Percentiles rank a stretch among this genome's conserved stretches.
Evolutionary conservation across 1,140 invertebrate genomes (phyloP).

Genomic region (Nixonia krombeini): DNA sequence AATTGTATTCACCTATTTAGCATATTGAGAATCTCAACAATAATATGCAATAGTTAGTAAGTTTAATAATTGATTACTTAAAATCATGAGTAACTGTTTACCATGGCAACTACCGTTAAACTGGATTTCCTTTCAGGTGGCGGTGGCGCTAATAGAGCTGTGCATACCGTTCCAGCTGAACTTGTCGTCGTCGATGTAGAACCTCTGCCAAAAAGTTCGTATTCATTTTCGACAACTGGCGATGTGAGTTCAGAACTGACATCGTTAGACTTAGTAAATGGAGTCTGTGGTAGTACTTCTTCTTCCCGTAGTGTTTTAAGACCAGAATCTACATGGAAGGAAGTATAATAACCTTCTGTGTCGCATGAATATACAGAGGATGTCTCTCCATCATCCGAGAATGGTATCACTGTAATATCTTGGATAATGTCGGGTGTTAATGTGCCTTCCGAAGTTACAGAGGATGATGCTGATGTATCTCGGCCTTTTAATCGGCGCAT

Average conservation of each 20-base stretch:
- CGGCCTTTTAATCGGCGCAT: slow-evolving; percentile 59
- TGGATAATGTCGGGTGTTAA: slow-evolving; percentile 83
- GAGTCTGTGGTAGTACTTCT: slow-evolving; percentile 70
- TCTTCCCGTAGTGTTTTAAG: slow-evolving; percentile 88
- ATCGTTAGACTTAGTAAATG: slow-evolving; percentile 59
- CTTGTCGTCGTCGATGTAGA: slow-evolving; percentile 91
- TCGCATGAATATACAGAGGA: slow-evolving; percentile 96
- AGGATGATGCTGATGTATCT: slow-evolving; percentile 85
- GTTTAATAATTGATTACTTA: too few relatives aligned
- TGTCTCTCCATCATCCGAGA: slow-evolving; percentile 88
- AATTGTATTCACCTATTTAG: too few relatives aligned
- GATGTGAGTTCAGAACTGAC: slow-evolving; percentile 71
- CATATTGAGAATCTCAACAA: too few relatives aligned
- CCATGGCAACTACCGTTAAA: slow-evolving; percentile 69
- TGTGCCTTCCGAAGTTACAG: slow-evolving; percentile 87
- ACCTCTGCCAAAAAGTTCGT: slow-evolving; percentile 89
- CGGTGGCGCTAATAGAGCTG: slow-evolving; percentile 81
- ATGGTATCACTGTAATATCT: slow-evolving; percentile 77
- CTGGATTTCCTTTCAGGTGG: slow-evolving; percentile 83
- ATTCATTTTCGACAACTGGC: slow-evolving; percentile 83
- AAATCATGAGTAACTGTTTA: too few relatives aligned
- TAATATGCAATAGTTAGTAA: too few relatives aligned
- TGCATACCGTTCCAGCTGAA: slow-evolving; percentile 90
- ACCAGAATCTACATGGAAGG: slow-evolving; percentile 96
- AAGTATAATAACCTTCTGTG: slow-evolving; percentile 97